Evolutionary conservation across 2,113 vertebrate genomes (phyloP), one percentile per base, ranked within the genome.

Genomic region (Antechinus flavipes): DNA sequence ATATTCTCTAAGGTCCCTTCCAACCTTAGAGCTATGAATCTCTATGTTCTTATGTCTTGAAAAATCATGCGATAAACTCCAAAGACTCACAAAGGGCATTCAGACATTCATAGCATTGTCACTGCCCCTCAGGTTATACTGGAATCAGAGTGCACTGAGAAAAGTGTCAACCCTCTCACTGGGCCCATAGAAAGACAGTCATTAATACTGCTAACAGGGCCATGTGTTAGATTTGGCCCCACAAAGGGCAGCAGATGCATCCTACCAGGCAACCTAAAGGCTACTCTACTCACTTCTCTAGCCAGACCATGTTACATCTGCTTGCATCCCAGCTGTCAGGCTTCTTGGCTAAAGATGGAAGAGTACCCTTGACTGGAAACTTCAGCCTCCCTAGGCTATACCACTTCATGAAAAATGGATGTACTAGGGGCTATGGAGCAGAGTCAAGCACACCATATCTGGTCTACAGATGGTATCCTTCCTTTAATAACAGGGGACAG

Each of bases 141-240:
- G 90, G 54, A 54, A 92, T 95, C 90, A 91, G 52, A 96, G 49
- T 92, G 68, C 94, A 24, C 24, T 94, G 92, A 84, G 50, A 96
- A 96, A 89, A 96, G 12, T 94, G 30, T 35, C 92, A 76, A 95
- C 49, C 55, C 94, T 94, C 94, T 95, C 91, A 53, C 93, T 92
- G 49, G 54, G 68, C 52, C 55, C 91, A 53, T 94, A 27, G 23
- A 56, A 97, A 56, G 68, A 96, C 26, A 93, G 55, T 95, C 95
- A 97, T 97, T 96, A 97, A 97, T 95, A 96, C 91, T 97, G 95
- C 90, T 95, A 97, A 97, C 91, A 91, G 54, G 49, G 54, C 84
- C 95, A 94, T 98, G 96, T 97, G 96, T 94, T 97, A 94, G 94
- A 96, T 49, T 97, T 97, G 96, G 96, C 97, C 94, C 92, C 97